These are phyloP conservation scores for Drosophila mayaguana DNA, from an alignment of 2,888 invertebrate species.

Conservation along the genomic window DNA sequence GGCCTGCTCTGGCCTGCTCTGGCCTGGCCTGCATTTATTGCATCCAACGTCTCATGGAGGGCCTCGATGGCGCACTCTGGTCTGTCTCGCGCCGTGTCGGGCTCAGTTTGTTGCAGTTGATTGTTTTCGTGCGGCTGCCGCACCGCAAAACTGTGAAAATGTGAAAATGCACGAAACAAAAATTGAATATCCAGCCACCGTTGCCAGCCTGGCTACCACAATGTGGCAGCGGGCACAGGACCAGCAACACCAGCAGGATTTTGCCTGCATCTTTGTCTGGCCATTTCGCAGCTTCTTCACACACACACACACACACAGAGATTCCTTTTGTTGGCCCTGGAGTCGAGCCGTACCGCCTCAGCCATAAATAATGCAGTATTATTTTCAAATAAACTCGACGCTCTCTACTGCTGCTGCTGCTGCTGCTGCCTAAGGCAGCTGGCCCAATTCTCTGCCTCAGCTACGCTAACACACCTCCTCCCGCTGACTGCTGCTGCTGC, in stretches of 20 bases:
- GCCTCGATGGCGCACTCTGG: constrained; percentile 16
- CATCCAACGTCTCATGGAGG: constrained; percentile 44
- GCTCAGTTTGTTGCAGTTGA: constrained; percentile 64
- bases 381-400: constrained; percentile 79
- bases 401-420: constrained; percentile 19
- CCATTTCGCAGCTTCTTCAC: constrained; percentile 8
- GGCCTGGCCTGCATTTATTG: constrained; percentile 51
- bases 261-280: constrained; percentile 38
- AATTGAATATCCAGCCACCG: constrained; percentile 54
- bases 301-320: constrained; percentile 13
- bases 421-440: constrained; percentile 60
- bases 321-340: constrained; percentile 45
- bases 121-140: constrained; percentile 74
- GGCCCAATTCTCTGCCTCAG: constrained; percentile 7
- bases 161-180: constrained; percentile 69
- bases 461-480: constrained; percentile 1
- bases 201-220: constrained; percentile 18
- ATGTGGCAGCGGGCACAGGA: constrained; percentile 18
- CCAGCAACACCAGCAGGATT: constrained; percentile 8
- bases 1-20: neutral
- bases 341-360: constrained; percentile 52
- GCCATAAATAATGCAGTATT: constrained; percentile 79
- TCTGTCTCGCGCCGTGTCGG: constrained; percentile 26
- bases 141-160: constrained; percentile 67
- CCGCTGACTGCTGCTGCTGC: neutral